Base-by-base conservation (phyloP, 1,140 invertebrate genomes). In the Drosophila repletoides region DNA sequence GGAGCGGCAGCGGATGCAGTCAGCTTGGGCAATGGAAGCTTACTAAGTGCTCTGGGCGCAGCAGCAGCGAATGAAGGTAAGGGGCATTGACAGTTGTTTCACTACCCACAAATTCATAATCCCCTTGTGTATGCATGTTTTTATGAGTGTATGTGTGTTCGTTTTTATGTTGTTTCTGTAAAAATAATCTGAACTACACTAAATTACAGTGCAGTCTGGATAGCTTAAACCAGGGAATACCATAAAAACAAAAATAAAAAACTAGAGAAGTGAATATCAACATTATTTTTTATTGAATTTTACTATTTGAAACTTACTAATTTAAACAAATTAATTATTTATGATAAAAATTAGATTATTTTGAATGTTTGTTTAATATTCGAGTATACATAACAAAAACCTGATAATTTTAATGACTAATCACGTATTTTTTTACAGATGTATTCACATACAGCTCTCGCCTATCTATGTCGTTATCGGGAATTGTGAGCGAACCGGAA, bases 401-500 rank as follows among this genome's bases (percentile, higher is more conserved):
- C n/a, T n/a, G n/a, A n/a, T 10, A 24, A 24, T 29, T 63, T 43
- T 53, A 45, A 24, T 67, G 22, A 17, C 48, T 51, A 52, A 60
- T 63, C 58, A 33, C 43, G 26, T 66, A 38, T 66, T 55, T 36
- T 24, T 60, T 59, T 65, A 0, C 59, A 89, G 88, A 88, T 36
- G 79, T 89, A 55, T 89, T 89, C 21, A 64, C 72, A 53, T 89
- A 88, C 53, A 68, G 69, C 14, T 90, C 88, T 2, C 76, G 89
- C 1, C 56, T 90, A 1, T 88, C 89, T 0, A 94, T 94, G 89
- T 93, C 92, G 2, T 87, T 96, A 10, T 72, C 89, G 9, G 93
- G 95, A 58, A 93, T 95, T 52, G 88, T 96, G 1, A 88, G 91
- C 12, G 95, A 96, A 74, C 93, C 94, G 72, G 92, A 92, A 83